Base-by-base conservation (phyloP, 2,888 invertebrate species). In the Chrysopilus asiliformis region DNA sequence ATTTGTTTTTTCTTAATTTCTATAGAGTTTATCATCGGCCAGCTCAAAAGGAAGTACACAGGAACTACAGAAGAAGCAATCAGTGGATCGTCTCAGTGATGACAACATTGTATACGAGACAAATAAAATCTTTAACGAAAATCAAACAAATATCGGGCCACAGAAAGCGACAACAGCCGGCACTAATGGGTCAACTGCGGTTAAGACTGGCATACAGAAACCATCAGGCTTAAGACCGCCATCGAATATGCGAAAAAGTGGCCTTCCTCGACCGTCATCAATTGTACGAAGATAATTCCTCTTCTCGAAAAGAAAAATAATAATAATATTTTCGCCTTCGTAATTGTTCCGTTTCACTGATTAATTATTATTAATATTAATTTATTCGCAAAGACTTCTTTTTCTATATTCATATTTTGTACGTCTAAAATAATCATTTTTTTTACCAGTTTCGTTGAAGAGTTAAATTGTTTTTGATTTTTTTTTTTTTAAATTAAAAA, bases 21-120 rank as follows among this genome's bases (percentile, higher is more conserved):
- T 46, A 2, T 40, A 60, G 60, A 60, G 59, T 34, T 52, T 59
- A 43, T 60, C 60, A 10, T 60, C 60, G 10, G 56, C 56, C 20
- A 60, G 58, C 10, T 60, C 60, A 7, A 57, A 53, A 29, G 54
- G 56, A 20, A 61, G 60, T 47, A 39, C 33, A 25, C 36, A 36
- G 15, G 20, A 44, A 32, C 19, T 13, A 30, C 34, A 38, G 4
- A 29, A 34, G 19, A 17, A 38, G 33, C 26, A 25, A 19, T 26
- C 41, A 10, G 45, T 44, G 18, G 43, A 44, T 32, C 40, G 36
- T 37, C 7, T 18, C 25, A 28, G 14, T 33, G 39, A 42, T 30
- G 40, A 34, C 36, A 40, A 22, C 16, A 30, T 25, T 29, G 34
- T 18, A 10, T 20, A 15, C 5, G 27, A 32, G 5, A 15, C n/a